Conservation (phyloP, 2,888 invertebrate species). For the Agrilus cyanescens region DNA sequence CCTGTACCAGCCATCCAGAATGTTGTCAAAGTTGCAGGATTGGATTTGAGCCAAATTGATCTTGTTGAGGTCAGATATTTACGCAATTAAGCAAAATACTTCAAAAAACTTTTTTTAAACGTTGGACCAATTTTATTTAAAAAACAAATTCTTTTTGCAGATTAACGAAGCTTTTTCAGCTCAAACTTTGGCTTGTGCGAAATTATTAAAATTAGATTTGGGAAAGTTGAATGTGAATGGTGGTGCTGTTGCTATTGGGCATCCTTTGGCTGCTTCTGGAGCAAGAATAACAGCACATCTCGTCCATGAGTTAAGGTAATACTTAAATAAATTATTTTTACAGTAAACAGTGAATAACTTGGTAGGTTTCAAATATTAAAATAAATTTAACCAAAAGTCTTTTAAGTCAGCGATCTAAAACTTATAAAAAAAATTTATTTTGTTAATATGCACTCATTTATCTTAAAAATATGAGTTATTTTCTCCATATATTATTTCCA, state of each 20-base stretch:
- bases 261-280: slow-evolving; percentile 93
- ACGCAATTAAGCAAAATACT: too few relatives aligned
- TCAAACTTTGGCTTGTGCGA: slow-evolving; percentile 85
- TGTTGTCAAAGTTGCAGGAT: slow-evolving; percentile 66
- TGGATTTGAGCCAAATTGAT: slow-evolving; percentile 78
- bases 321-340: slow-evolving; percentile 14
- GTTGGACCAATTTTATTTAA: slow-evolving; percentile 2
- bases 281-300: slow-evolving; percentile 84
- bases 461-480: too few relatives aligned
- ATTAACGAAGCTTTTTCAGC: slow-evolving; percentile 98
- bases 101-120: background rate
- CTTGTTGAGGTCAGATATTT: slow-evolving; percentile 82
- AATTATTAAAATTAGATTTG: slow-evolving; percentile 75
- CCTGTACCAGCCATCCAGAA: slow-evolving; percentile 89
- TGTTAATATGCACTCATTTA: too few relatives aligned
- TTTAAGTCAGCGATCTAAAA: too few relatives aligned
- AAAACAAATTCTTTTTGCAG: slow-evolving; percentile 37
- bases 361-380: too few relatives aligned
- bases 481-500: too few relatives aligned
- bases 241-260: slow-evolving; percentile 92
- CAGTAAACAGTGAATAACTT: too few relatives aligned
- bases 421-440: too few relatives aligned
- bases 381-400: too few relatives aligned
- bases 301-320: slow-evolving; percentile 78
- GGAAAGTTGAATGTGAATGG: slow-evolving; percentile 89